Base-by-base conservation (phyloP, 2,113 vertebrate species). In the Phylloscopus whistleri region DNA sequence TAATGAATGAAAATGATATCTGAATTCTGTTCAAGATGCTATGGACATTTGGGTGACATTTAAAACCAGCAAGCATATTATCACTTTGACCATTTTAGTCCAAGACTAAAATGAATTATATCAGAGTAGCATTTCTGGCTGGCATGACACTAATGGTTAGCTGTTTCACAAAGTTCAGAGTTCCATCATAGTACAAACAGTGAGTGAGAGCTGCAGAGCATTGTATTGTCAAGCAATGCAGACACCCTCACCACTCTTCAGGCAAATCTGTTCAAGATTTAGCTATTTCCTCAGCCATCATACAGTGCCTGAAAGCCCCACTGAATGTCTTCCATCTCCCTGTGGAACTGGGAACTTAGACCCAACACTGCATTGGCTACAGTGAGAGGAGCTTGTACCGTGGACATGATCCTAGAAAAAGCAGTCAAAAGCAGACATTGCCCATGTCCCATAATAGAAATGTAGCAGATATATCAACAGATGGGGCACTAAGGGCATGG, bases 171-270 rank as follows among this genome's bases (percentile, higher is more conserved):
- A 72, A 85, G 58, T 60, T 85, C 53, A 67, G 52, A 30, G 33
- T 46, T 90, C 35, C 31, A 33, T 35, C 31, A 35, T 16, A 51
- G 31, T 33, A 66, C 26, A 39, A 86, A 63, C 2, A 43, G 20
- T 0, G 3, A 78, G 16, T n/a, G 20, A 87, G 46, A 64, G 22
- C n/a, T 52, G 41, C 16, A n/a, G 23, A 18, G 5, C 0, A 0
- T 46, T 41, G 8, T 37, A 10, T 22, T 89, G 43, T n/a, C 30
- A 52, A 51, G 41, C 12, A 18, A 2, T 6, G 11, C 16, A 88
- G 51, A 62, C 26, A 31, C 3, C 14, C 10, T 46, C 44, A 30
- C 16, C 37, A 53, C 7, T 72, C 88, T 39, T 17, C 10, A 62
- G 63, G n/a, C 21, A 58, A 68, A 66, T 18, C 26, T 56, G 7